These are phyloP conservation scores for Papilio polytes DNA, from an alignment of 1,140 invertebrate genomes.

Conservation along the genomic window DNA sequence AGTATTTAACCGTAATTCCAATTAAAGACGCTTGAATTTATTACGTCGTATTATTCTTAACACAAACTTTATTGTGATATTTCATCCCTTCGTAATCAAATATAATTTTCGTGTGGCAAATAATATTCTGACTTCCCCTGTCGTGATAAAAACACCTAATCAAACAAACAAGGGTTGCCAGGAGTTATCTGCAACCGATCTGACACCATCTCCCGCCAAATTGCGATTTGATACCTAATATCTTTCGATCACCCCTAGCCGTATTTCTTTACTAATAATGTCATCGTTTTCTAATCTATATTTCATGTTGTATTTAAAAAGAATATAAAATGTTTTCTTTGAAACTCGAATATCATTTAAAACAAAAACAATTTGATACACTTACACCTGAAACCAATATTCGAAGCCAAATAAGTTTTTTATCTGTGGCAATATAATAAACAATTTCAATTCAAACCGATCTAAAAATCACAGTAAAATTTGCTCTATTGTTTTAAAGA, in stretches of 20 bases:
- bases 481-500: too few relatives aligned
- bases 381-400: too few relatives aligned
- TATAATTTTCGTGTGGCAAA: conserved; percentile 63
- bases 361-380: too few relatives aligned
- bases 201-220: conserved; percentile 66
- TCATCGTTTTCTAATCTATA: conserved; percentile 51
- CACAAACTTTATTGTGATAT: background rate
- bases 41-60: background rate
- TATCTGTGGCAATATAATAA: too few relatives aligned
- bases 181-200: conserved; percentile 57
- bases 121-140: conserved; percentile 58
- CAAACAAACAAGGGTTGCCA: conserved; percentile 74
- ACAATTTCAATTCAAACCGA: too few relatives aligned
- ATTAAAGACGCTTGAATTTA: conserved; percentile 18
- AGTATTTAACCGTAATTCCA: background rate
- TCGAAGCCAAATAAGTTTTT: too few relatives aligned
- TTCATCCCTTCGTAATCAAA: conserved; percentile 48
- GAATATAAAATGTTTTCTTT: background rate
- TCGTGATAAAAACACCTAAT: conserved; percentile 63
- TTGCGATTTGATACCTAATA: conserved; percentile 75
- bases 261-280: conserved; percentile 54
- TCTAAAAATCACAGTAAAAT: too few relatives aligned
- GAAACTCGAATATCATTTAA: too few relatives aligned
- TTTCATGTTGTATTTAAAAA: conserved; percentile 14
- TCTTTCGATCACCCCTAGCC: conserved; percentile 48